These are phyloP conservation scores for Xyrichtys novacula DNA, from an alignment of 2,797 vertebrate species.

Conservation along the genomic window DNA sequence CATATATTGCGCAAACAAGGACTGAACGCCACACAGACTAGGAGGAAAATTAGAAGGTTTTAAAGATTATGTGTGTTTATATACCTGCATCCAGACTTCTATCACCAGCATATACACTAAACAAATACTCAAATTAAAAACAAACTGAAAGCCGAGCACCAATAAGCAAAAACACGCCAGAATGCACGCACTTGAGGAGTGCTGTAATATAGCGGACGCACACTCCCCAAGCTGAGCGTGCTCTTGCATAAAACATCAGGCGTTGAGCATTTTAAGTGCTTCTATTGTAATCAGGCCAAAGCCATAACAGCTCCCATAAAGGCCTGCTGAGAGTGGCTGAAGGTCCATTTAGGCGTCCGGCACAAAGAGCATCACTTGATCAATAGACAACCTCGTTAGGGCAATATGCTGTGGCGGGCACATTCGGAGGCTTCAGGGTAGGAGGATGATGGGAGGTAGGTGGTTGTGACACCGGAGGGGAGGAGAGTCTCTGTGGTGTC, in stretches of 20 bases:
- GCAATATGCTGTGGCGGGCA: slow-evolving; percentile 69
- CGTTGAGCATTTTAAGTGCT: slow-evolving; percentile 78
- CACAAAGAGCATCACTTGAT: slow-evolving; percentile 78
- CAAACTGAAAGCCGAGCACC: slow-evolving; percentile 22
- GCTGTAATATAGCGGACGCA: slow-evolving; percentile 39
- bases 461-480: slow-evolving; percentile 20
- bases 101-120: slow-evolving; percentile 27
- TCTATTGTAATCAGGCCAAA: slow-evolving; percentile 76
- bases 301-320: slow-evolving; percentile 72
- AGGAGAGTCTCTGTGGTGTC: slow-evolving; percentile 10
- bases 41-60: slow-evolving; percentile 7
- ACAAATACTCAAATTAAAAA: slow-evolving; percentile 45
- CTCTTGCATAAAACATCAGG: slow-evolving; percentile 80
- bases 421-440: slow-evolving; percentile 54
- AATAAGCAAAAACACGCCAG: slow-evolving; percentile 17
- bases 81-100: slow-evolving; percentile 25
- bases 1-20: background rate
- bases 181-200: slow-evolving; percentile 45
- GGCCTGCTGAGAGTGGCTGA: slow-evolving; percentile 65
- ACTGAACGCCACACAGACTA: slow-evolving; percentile 8
- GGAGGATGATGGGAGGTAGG: slow-evolving; percentile 42
- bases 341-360: slow-evolving; percentile 75
- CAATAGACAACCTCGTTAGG: slow-evolving; percentile 79
- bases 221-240: slow-evolving; percentile 52
- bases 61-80: slow-evolving; percentile 20